Conservation (phyloP, 2,113 vertebrate genomes). For the Montifringilla adamsi region DNA sequence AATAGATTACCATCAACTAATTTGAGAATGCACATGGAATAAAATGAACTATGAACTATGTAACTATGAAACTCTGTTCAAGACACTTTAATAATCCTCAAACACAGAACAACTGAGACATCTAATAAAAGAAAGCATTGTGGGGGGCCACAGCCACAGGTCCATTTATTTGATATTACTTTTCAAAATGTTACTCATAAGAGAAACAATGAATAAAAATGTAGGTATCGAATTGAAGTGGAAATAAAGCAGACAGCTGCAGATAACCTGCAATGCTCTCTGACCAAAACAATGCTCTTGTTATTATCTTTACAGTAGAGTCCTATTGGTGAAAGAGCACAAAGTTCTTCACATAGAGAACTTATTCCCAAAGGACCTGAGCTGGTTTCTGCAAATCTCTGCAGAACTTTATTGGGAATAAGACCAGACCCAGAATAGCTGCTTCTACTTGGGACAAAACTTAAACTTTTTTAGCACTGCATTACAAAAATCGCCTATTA, state of each 20-base stretch:
- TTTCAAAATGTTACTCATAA: slow-evolving; percentile 41
- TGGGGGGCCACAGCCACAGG: background rate
- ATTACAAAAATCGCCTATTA: rapidly evolving
- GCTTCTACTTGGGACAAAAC: background rate
- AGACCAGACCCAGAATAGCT: background rate
- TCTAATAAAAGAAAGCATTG: slow-evolving; percentile 43
- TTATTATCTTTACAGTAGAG: background rate
- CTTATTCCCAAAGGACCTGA: background rate
- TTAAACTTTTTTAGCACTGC: background rate
- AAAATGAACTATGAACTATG: slow-evolving; percentile 14
- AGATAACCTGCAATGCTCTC: slow-evolving; percentile 24
- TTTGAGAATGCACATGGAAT: slow-evolving; percentile 26
- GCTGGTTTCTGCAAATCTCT: background rate
- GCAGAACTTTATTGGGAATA: background rate
- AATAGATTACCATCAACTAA: slow-evolving; percentile 50
- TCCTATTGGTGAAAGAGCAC: background rate
- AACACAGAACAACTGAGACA: background rate
- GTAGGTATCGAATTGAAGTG: background rate
- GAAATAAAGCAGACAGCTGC: slow-evolving; percentile 21
- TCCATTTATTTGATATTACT: slow-evolving; percentile 37
- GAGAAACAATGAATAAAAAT: slow-evolving; percentile 46
- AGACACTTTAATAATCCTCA: slow-evolving; percentile 30
- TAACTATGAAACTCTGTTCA: background rate
- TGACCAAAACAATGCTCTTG: background rate
- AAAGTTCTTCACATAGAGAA: background rate